Base-by-base conservation (phyloP, 2,113 vertebrate genomes). In the Sylvia atricapilla region DNA sequence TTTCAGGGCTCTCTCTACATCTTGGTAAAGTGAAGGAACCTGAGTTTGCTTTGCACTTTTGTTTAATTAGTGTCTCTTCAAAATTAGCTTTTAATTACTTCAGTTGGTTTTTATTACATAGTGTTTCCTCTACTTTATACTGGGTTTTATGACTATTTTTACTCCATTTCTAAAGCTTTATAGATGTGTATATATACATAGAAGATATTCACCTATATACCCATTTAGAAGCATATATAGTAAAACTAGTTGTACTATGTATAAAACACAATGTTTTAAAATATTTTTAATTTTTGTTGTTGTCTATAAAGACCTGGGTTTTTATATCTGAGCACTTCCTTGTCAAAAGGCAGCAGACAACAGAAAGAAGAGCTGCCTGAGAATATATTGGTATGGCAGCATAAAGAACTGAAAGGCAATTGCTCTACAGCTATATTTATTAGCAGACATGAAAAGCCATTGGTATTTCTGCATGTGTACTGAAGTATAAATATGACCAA, bases 221-320 rank as follows among this genome's bases (percentile, higher is more conserved):
- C 30, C 7, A 62, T 47, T 67, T 22, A 56, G 21, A 81, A 67
- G 7, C 53, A 41, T 27, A 37, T 30, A 17, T 8, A 35, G 8
- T 15, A 46, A 62, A 82, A 49, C 13, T 11, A 46, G 13, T 20
- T 56, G 3, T 11, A 77, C 7, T 69, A 8, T 53, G 6, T 49
- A 59, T 37, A 37, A 93, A 63, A 13, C 1, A 4, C 1, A 30
- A 63, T 0, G 0, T 10, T 63, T 70, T 55, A 1, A 55, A 47
- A n/a, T 39, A 62, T 30, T 31, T 68, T 13, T 5, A 35, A 10
- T 2, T 43, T 67, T 43, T 67, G 62, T n/a, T 23, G 4, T 50
- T 22, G 1, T 20, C 6, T 64, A 41, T 59, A 46, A 77, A 81
- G 46, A 13, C 2, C 9, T 25, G 23, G 15, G 11, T 69, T 75